Percentiles rank a stretch among this genome's conserved stretches.
phyloP scores from a whole-genome alignment of 2,113 vertebrate genomes.

The Sylvilagus bachmani region DNA sequence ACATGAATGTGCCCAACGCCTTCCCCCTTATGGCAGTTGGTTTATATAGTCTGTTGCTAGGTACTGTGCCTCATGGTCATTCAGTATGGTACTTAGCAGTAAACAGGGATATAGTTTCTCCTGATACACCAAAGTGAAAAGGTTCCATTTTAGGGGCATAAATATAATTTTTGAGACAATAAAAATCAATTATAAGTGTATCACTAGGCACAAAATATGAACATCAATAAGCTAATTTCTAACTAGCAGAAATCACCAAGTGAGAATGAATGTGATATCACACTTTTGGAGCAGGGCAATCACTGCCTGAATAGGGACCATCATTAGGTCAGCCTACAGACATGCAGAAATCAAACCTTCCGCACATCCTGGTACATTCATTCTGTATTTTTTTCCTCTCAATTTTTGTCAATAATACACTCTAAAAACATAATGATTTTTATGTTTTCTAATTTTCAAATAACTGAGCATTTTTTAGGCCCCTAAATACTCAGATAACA shows the following conservation, averaged over 20 bases:
- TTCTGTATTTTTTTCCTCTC: background rate
- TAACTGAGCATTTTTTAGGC: background rate
- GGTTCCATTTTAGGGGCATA: background rate
- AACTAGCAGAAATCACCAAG: background rate
- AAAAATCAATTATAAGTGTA: conserved; percentile 25
- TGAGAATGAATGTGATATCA: background rate
- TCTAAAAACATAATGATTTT: background rate
- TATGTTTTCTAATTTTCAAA: background rate
- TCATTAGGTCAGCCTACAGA: background rate
- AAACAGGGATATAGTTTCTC: background rate
- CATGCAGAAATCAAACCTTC: background rate
- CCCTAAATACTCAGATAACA: conserved; percentile 18
- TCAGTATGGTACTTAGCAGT: background rate
- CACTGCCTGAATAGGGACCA: background rate
- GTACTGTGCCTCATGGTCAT: background rate
- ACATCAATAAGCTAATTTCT: background rate
- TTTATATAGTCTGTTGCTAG: background rate
- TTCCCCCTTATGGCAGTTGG: background rate
- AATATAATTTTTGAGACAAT: background rate
- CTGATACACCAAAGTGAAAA: background rate
- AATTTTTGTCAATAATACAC: background rate
- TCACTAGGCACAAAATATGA: background rate
- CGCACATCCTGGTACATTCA: background rate
- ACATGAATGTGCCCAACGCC: background rate
- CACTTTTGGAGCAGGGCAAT: background rate